Base-by-base conservation (phyloP, 2,113 vertebrate species). In the Platysternon megacephalum region DNA sequence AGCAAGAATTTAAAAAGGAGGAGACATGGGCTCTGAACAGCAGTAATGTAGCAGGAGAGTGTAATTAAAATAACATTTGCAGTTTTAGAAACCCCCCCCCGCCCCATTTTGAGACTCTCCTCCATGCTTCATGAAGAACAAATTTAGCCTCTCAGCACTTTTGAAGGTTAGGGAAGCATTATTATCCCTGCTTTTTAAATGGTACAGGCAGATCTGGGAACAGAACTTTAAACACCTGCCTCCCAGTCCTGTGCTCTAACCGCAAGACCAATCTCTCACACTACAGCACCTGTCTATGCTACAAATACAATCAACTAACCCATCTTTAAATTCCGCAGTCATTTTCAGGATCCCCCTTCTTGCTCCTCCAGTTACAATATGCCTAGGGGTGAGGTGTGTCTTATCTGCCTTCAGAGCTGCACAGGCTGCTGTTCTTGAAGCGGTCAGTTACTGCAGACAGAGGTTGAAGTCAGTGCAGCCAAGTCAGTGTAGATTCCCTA, bases 1-100 rank as follows among this genome's bases (percentile, higher is more conserved):
- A 92, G 83, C 46, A 42, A 89, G 92, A 92, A 93, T 94, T 92
- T 94, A 94, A 84, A 80, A 78, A 82, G 78, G 72, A 87, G 58
- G 78, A 94, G 94, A 56, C 44, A 22, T 13, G 86, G 94, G 80
- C 68, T 39, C 74, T 81, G 44, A 95, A 79, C 74, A 88, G 86
- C 49, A 74, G 32, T 68, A 68, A 68, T 8, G 35, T 53, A n/a
- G 78, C 61, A 92, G 85, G 79, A 76, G 44, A 85, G 80, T 93
- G 85, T 89, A 28, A 85, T 74, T 24, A 29, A 4, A n/a, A 42
- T 94, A 82, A 78, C 6, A 1, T 0, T 0, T 74, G 49, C 39
- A 4, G 87, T 95, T 95, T 91, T 93, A 19, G 55, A 94, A 82
- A 83, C 48, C 91, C 55, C 84, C 80, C 3, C 48, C 91, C 55